Conservation (phyloP, 2,113 vertebrate species). For the Melanostigma gelatinosum region DNA sequence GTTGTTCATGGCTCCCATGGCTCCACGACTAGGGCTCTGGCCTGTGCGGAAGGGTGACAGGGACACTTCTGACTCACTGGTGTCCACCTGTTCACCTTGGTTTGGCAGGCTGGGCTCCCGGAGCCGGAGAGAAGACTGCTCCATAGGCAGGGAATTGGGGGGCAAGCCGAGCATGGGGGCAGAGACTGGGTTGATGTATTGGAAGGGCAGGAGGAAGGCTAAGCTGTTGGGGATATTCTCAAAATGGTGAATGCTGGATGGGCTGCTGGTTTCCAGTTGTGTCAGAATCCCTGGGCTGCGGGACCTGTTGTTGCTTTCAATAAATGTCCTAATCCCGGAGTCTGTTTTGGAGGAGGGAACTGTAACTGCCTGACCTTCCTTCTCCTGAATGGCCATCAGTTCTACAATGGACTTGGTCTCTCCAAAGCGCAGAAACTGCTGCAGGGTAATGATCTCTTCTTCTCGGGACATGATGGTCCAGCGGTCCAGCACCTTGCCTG, state of each 20-base stretch:
- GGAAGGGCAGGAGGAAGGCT: constrained; percentile 97
- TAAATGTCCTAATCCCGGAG: constrained; percentile 99
- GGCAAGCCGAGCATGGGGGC: constrained; percentile 96
- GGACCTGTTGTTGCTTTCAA: constrained; percentile 98
- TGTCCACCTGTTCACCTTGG: constrained; percentile 94
- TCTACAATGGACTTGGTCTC: constrained; percentile 99
- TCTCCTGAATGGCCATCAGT: constrained; percentile 99
- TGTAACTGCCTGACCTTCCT: constrained; percentile 98
- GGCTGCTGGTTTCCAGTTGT: constrained; percentile 96
- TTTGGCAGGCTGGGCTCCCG: constrained; percentile 91
- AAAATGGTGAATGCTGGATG: constrained; percentile 99
- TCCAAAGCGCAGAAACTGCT: constrained; percentile 99
- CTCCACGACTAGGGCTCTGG: constrained; percentile 91
- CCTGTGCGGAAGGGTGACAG: constrained; percentile 92
- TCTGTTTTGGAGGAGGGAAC: constrained; percentile 98
- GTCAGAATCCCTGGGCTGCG: constrained; percentile 96
- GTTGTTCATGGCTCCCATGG: constrained; percentile 89
- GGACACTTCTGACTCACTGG: constrained; percentile 97
- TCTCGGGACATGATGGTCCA: constrained; percentile 99
- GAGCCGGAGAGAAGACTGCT: constrained; percentile 92
- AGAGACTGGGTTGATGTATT: constrained; percentile 98
- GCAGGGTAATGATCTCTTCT: constrained; percentile 99
- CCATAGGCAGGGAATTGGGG: constrained; percentile 93
- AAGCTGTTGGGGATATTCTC: constrained; percentile 99
- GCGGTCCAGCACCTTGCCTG: constrained; percentile 99